phyloP scores from a whole-genome alignment of 1,140 invertebrate species.

The Meloidogyne floridensis region DNA sequence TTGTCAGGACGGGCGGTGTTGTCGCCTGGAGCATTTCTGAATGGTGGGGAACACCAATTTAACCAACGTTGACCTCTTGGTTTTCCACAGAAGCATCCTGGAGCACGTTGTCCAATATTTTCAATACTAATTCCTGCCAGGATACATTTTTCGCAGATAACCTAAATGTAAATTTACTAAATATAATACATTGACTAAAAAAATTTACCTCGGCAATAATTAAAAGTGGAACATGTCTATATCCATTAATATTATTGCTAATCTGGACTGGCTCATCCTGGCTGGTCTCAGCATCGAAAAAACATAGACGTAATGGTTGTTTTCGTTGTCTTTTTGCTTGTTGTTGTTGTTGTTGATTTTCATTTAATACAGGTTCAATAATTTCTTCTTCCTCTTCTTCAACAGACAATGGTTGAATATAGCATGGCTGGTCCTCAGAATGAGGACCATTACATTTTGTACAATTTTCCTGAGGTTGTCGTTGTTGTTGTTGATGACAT shows the following conservation, averaged over 20 bases:
- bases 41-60: slow-evolving; percentile 11
- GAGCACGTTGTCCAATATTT: neutral
- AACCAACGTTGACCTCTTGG: neutral
- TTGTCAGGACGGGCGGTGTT: no score
- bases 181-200: no score
- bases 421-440: slow-evolving; percentile 6
- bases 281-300: no score
- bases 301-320: no score
- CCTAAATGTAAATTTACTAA: no score
- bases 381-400: no score
- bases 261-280: no score
- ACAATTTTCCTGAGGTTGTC: neutral
- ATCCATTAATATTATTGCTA: neutral
- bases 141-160: slow-evolving; percentile 12
- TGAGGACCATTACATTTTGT: neutral
- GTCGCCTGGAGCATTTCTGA: neutral
- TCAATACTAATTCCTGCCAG: slow-evolving; percentile 15
- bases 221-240: neutral
- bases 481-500: neutral
- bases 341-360: neutral
- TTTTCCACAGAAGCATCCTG: neutral
- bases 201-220: neutral
- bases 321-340: no score
- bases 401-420: slow-evolving; percentile 19
- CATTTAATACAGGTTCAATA: no score